Evolutionary conservation across 2,797 vertebrate genomes (phyloP).

Genomic region (Parauchenoglanis ngamensis): DNA sequence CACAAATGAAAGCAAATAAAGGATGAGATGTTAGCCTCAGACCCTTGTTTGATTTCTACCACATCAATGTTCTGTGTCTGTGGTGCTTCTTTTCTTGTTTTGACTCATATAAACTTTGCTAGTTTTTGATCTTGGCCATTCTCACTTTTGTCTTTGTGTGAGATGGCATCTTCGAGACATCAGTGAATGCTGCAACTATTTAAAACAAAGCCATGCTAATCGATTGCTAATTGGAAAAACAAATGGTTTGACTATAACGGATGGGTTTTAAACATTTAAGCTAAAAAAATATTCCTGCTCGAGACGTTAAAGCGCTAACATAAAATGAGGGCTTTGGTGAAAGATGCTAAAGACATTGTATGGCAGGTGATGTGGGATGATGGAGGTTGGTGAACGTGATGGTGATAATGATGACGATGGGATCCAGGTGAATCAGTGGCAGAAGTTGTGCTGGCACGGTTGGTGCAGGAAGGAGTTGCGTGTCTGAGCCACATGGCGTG

Average conservation of each 20-base stretch:
- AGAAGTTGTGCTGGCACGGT: constrained; percentile 91
- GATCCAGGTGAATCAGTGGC: constrained; percentile 79
- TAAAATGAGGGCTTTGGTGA: neutral
- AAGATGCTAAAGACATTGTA: neutral
- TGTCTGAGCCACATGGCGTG: constrained; percentile 72
- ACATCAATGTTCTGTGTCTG: neutral
- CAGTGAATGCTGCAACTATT: neutral
- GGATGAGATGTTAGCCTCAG: constrained; percentile 35
- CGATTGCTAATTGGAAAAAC: constrained; percentile 1
- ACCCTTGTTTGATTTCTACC: neutral
- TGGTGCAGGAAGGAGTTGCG: constrained; percentile 90
- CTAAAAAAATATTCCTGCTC: constrained; percentile 9
- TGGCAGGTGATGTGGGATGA: neutral
- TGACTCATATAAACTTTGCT: neutral
- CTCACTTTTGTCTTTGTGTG: neutral
- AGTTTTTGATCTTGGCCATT: neutral
- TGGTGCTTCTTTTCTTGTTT: neutral
- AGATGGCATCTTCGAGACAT: neutral
- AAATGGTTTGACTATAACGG: neutral
- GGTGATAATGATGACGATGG: neutral
- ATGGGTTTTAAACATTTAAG: neutral
- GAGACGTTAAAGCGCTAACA: neutral
- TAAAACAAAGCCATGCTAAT: neutral
- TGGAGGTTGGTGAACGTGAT: neutral
- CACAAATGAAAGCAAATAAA: constrained; percentile 46